Conservation (phyloP, 2,888 invertebrate species). For the Mimachlamys varia region DNA sequence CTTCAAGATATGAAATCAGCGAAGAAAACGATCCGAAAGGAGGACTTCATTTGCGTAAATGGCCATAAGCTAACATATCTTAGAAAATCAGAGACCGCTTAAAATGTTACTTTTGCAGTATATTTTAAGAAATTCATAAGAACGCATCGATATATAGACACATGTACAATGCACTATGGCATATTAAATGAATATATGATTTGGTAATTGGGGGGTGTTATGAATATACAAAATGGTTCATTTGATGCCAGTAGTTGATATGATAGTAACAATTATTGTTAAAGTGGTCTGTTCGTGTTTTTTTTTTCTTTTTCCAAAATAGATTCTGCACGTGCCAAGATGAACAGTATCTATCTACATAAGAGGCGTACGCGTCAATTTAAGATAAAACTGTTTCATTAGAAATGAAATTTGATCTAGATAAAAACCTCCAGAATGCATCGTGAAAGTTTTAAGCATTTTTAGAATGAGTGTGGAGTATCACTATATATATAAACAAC, state of each 20-base stretch:
- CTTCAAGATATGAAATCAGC: too few relatives aligned
- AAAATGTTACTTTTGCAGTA: too few relatives aligned
- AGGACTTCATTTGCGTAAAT: too few relatives aligned
- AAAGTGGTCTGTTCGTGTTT: not conserved
- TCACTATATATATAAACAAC: not conserved
- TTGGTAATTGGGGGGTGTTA: too few relatives aligned
- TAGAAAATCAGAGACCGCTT: too few relatives aligned
- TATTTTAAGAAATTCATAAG: too few relatives aligned
- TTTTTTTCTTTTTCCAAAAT: not conserved
- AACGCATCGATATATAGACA: too few relatives aligned
- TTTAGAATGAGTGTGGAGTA: not conserved
- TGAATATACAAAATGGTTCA: not conserved
- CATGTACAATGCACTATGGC: too few relatives aligned
- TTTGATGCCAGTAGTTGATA: not conserved
- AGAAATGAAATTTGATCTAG: not conserved
- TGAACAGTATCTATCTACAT: not conserved
- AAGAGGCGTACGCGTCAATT: not conserved
- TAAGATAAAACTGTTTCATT: not conserved
- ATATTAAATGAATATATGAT: too few relatives aligned
- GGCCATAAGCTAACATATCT: too few relatives aligned
- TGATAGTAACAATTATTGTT: not conserved
- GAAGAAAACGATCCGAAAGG: too few relatives aligned
- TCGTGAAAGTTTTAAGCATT: not conserved
- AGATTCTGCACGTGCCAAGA: not conserved
- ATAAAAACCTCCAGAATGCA: not conserved